These are phyloP conservation scores for Ptilonorhynchus violaceus DNA, from an alignment of 2,113 vertebrate species.

Conservation along the genomic window DNA sequence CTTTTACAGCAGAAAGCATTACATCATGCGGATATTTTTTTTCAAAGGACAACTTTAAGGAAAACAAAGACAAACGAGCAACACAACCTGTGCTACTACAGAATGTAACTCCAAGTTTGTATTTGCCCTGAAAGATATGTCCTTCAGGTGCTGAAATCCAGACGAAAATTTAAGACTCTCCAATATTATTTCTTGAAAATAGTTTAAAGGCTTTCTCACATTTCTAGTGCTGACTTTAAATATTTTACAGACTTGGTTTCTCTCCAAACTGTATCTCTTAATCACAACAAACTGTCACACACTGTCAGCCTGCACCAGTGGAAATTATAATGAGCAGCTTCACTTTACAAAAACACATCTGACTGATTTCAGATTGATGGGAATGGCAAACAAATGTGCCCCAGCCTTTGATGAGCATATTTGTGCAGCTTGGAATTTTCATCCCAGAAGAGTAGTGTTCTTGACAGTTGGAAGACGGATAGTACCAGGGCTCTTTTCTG, in stretches of 20 bases:
- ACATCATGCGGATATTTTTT: not conserved
- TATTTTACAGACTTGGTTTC: conserved; percentile 21
- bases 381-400: conserved; percentile 37
- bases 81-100: not conserved
- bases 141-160: not conserved
- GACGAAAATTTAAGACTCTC: not conserved
- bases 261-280: conserved; percentile 15
- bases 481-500: not conserved
- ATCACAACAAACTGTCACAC: conserved; percentile 55
- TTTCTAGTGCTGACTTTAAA: conserved; percentile 5
- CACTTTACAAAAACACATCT: conserved; percentile 35
- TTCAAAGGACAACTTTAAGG: not conserved
- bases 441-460: not conserved
- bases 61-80: not conserved
- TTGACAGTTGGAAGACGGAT: not conserved
- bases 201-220: not conserved
- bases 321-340: conserved; percentile 55
- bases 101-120: not conserved
- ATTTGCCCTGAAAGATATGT: not conserved
- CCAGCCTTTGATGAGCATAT: conserved; percentile 24
- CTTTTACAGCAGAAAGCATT: not conserved
- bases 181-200: not conserved
- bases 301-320: conserved; percentile 30
- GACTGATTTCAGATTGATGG: conserved; percentile 42
- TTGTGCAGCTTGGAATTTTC: conserved; percentile 9